Base-by-base conservation (phyloP, 1,140 invertebrate genomes). In the Drosophila pectinifera region DNA sequence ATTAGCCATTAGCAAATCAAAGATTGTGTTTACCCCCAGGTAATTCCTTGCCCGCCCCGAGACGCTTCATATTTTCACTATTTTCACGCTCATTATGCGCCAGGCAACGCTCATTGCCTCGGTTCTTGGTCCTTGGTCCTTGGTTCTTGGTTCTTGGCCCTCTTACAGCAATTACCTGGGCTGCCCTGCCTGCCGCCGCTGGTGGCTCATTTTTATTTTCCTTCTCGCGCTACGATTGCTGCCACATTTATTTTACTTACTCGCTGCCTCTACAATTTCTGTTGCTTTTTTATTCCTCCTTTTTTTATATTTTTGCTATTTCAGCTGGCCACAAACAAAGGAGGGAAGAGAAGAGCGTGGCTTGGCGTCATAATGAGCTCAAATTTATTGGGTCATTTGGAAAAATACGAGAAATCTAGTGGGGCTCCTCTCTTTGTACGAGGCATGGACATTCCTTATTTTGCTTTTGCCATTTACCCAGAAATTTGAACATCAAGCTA, bases 351-450 rank as follows among this genome's bases (percentile, higher is more conserved):
- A 48, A 73, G 69, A 85, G 86, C 84, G 84, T 89, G 84, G 84
- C 85, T 59, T 59, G 69, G 77, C 80, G 84, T 89, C 84, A 89
- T 89, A 89, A 89, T 89, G 85, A 89, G 84, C 72, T 82, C 69
- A 89, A 89, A 89, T 89, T 89, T 89, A 89, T 89, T 89, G 85
- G 84, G 84, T 89, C 84, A 89, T 89, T 89, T 89, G 78, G 73
- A 80, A 80, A 76, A 89, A 84, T 89, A 90, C 77, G 73, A 84
- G 57, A 73, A 89, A 89, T 89, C 80, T 80, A 84, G 76, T 72
- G 59, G 18, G 46, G 49, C 64, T 73, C 38, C 26, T 62, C 48
- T 28, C 14, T 53, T 34, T 69, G 14, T 53, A 14, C 59, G 62
- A 65, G 36, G 63, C 28, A 56, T 57, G 57, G 67, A 58, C 65